These are phyloP conservation scores for Chrysolophus pictus DNA, from an alignment of 2,797 vertebrate genomes.

Conservation along the genomic window DNA sequence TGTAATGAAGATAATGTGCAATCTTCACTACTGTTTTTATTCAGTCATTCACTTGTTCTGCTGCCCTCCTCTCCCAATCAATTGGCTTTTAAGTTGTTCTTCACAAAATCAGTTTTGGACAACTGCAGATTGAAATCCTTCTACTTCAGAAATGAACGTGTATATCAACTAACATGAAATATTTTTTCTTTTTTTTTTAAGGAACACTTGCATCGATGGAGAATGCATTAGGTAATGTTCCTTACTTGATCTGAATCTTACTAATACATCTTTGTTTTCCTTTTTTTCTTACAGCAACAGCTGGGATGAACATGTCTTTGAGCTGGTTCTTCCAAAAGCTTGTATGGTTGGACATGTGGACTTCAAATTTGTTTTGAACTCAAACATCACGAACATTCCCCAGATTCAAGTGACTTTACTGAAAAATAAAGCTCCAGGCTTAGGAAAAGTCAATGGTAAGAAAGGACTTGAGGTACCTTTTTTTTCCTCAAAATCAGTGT, in stretches of 20 bases:
- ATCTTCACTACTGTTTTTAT: not conserved
- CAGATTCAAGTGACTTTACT: constrained; percentile 98
- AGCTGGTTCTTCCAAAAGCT: constrained; percentile 97
- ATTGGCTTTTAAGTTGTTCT: not conserved
- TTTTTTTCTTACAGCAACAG: constrained; percentile 85
- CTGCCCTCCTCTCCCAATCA: not conserved
- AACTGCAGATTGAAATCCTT: not conserved
- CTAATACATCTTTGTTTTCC: not conserved
- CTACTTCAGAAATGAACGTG: not conserved
- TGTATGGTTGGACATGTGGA: constrained; percentile 99
- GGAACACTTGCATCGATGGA: not conserved
- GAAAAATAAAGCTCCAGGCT: constrained; percentile 97
- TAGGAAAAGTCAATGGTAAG: constrained; percentile 98
- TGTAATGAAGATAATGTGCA: not conserved
- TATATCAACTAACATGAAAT: not conserved
- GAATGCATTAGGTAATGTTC: not conserved
- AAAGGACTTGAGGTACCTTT: not conserved
- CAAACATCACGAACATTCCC: constrained; percentile 97
- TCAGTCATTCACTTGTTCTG: not conserved
- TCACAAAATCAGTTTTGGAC: not conserved
- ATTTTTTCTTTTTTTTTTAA: not conserved
- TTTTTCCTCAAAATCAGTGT: not conserved
- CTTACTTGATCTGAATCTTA: not conserved
- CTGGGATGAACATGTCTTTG: constrained; percentile 99
- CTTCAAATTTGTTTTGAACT: constrained; percentile 98